A percentile compares a stretch with the other conserved stretches of the same genome.
Conservation (phyloP, 2,797 vertebrate genomes). For the Paratrypauchen microcephalus region DNA sequence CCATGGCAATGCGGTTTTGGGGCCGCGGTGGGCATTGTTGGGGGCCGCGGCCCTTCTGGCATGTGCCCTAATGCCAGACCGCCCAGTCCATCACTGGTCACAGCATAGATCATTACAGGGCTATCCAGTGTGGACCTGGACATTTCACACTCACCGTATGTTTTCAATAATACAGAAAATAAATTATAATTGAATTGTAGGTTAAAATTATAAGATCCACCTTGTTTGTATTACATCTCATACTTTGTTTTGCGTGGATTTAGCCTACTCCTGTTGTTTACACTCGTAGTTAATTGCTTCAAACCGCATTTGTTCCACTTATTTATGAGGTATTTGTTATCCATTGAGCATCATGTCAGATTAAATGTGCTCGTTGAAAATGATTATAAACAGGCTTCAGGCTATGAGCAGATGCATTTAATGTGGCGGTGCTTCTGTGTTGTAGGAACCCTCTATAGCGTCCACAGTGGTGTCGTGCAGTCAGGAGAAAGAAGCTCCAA, state of each 20-base stretch:
- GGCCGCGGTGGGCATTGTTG: too few species aligned
- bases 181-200: background rate
- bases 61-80: too few species aligned
- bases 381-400: background rate
- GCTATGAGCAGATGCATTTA: constrained; percentile 5
- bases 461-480: constrained; percentile 83
- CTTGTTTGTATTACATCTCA: background rate
- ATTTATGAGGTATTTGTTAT: background rate
- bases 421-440: constrained; percentile 3
- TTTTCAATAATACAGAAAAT: background rate
- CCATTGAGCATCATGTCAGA: background rate
- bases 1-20: too few species aligned
- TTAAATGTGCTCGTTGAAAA: too few species aligned
- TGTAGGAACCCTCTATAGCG: constrained; percentile 73
- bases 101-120: constrained; percentile 66
- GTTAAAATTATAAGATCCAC: background rate
- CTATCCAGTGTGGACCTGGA: constrained; percentile 61
- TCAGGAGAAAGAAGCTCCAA: constrained; percentile 85
- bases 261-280: constrained; percentile 13
- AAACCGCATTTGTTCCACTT: constrained; percentile 26
- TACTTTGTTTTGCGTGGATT: background rate
- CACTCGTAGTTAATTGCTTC: constrained; percentile 17
- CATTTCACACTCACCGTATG: constrained; percentile 8
- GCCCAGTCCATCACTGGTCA: too few species aligned
- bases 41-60: too few species aligned